phyloP scores from a whole-genome alignment of 2,797 vertebrate species.

The Fringilla coelebs region DNA sequence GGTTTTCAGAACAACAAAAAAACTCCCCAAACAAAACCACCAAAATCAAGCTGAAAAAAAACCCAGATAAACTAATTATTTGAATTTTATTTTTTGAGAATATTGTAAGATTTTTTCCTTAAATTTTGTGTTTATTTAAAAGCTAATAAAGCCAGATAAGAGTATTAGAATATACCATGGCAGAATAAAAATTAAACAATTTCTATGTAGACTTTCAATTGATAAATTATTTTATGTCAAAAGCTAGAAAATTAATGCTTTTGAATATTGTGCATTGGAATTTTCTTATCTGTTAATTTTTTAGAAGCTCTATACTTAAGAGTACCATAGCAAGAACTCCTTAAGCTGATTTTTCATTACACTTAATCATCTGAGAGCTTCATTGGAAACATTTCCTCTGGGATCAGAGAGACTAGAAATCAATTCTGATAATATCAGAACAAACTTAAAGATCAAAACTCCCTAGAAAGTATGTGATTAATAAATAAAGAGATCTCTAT shows the following conservation, averaged over 20 bases:
- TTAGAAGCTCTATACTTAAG: slow-evolving; percentile 62
- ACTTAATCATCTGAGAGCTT: slow-evolving; percentile 68
- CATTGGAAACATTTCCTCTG: slow-evolving; percentile 72
- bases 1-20: background rate
- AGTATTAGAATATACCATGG: background rate
- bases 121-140: slow-evolving; percentile 54
- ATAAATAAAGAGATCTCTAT: slow-evolving; percentile 56
- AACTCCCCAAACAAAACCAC: fast-evolving
- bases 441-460: slow-evolving; percentile 69
- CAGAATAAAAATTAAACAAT: slow-evolving; percentile 52
- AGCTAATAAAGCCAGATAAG: background rate
- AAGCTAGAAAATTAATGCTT: slow-evolving; percentile 70
- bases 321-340: slow-evolving; percentile 74
- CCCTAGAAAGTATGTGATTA: slow-evolving; percentile 31
- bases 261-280: slow-evolving; percentile 75
- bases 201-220: slow-evolving; percentile 55
- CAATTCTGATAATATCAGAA: slow-evolving; percentile 76
- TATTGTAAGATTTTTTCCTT: slow-evolving; percentile 2
- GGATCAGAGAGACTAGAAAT: slow-evolving; percentile 73
- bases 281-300: slow-evolving; percentile 72
- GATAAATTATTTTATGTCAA: slow-evolving; percentile 69
- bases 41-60: background rate
- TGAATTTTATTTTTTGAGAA: background rate
- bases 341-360: slow-evolving; percentile 70
- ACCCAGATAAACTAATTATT: background rate